Percentiles rank a stretch among this genome's conserved stretches.
Evolutionary conservation across 1,140 invertebrate genomes (phyloP).

Genomic region (Lutraria rhynchaena): DNA sequence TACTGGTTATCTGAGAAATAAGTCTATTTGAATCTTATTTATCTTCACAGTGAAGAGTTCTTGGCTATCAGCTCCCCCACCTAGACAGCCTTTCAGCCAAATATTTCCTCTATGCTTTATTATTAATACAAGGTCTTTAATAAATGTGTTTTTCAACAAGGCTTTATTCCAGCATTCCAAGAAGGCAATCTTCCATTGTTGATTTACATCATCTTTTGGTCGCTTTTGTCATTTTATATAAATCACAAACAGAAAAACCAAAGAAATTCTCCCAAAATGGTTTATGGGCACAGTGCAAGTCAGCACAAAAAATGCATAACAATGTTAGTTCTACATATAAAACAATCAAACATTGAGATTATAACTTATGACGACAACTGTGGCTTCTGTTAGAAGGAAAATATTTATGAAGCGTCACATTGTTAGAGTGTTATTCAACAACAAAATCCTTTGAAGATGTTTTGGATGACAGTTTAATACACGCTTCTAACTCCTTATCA

Average conservation of each 20-base stretch:
- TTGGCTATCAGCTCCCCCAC: no score
- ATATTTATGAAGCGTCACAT: slow-evolving; percentile 19
- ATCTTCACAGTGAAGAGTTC: no score
- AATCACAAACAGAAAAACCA: slow-evolving; percentile 13
- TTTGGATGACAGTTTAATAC: slow-evolving; percentile 6
- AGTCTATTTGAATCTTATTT: no score
- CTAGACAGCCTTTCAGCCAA: no score
- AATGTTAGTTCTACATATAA: no score
- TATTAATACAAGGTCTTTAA: no score
- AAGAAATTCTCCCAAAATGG: no score
- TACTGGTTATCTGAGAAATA: no score
- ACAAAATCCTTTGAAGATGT: slow-evolving; percentile 3
- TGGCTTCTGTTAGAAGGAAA: background rate
- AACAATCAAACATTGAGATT: slow-evolving; percentile 16
- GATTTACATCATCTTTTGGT: slow-evolving; percentile 22
- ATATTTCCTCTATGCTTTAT: no score
- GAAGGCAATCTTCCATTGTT: slow-evolving; percentile 2
- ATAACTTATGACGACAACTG: slow-evolving; percentile 32
- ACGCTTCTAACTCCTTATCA: background rate
- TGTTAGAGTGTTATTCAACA: slow-evolving; percentile 11
- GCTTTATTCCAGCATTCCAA: background rate
- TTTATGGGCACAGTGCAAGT: no score
- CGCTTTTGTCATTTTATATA: slow-evolving; percentile 17
- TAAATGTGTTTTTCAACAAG: no score
- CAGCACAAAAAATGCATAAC: no score